Evolutionary conservation across 2,888 invertebrate genomes (phyloP).

Genomic region (Exocentrus adspersus): DNA sequence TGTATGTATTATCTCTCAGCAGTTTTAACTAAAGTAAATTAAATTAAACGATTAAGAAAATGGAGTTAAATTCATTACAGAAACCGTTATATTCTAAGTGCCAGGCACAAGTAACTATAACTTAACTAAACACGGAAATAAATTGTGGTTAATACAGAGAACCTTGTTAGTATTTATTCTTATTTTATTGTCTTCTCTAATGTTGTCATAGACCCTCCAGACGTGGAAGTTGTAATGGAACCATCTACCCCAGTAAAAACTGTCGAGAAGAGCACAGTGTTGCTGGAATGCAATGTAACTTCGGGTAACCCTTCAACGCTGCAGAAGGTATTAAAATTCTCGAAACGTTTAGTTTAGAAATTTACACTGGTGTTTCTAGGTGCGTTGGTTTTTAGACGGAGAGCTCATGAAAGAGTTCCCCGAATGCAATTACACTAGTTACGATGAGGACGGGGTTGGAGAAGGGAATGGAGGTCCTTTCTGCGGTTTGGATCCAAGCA

Average conservation of each 20-base stretch:
- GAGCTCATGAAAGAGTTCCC: slow-evolving; percentile 85
- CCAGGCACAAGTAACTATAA: too few relatives aligned
- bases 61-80: too few relatives aligned
- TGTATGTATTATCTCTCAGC: slow-evolving; percentile 76
- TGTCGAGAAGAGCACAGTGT: slow-evolving; percentile 81
- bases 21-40: too few relatives aligned
- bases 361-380: slow-evolving; percentile 46
- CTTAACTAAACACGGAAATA: too few relatives aligned
- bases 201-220: slow-evolving; percentile 87
- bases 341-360: neutral
- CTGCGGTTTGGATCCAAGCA: slow-evolving; percentile 88
- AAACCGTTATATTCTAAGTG: too few relatives aligned
- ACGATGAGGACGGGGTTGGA: slow-evolving; percentile 59
- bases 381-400: slow-evolving; percentile 86
- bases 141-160: too few relatives aligned
- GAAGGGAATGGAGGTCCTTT: slow-evolving; percentile 68
- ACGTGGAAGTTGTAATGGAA: slow-evolving; percentile 80
- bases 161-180: too few relatives aligned
- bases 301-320: slow-evolving; percentile 81
- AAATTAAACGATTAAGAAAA: too few relatives aligned
- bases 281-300: slow-evolving; percentile 81
- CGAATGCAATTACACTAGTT: slow-evolving; percentile 73
- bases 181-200: too few relatives aligned
- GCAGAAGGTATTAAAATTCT: slow-evolving; percentile 68
- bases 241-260: slow-evolving; percentile 82